These are phyloP conservation scores for Eledone cirrhosa DNA, from an alignment of 2,888 invertebrate genomes.

Conservation along the genomic window DNA sequence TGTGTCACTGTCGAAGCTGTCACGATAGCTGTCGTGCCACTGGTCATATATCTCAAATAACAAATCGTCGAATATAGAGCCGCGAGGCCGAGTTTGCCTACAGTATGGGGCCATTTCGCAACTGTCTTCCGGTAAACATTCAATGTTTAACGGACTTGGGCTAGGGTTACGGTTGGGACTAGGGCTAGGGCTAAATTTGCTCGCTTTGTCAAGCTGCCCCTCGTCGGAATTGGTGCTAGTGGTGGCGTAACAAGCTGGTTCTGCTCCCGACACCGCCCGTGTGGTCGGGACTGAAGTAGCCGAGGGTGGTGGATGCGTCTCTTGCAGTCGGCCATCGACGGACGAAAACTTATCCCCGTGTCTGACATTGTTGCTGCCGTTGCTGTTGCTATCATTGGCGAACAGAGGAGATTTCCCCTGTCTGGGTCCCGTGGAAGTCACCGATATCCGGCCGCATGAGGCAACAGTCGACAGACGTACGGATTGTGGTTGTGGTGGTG, in stretches of 20 bases:
- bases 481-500: too few relatives aligned
- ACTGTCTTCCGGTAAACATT: background rate
- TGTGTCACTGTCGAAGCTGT: constrained; percentile 65
- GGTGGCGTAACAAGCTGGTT: background rate
- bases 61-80: constrained; percentile 63
- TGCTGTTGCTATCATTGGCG: too few relatives aligned
- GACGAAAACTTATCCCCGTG: background rate
- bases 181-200: too few relatives aligned
- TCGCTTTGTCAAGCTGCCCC: too few relatives aligned
- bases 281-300: background rate
- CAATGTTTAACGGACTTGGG: too few relatives aligned
- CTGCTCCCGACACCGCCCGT: background rate
- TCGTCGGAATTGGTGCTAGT: background rate
- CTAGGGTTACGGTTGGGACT: too few relatives aligned
- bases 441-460: too few relatives aligned
- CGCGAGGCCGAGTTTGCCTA: constrained; percentile 39
- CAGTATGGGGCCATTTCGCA: constrained; percentile 8
- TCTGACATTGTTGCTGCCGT: background rate
- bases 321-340: background rate
- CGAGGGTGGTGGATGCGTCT: too few relatives aligned
- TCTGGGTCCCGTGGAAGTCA: too few relatives aligned
- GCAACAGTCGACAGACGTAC: too few relatives aligned
- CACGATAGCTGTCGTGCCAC: constrained; percentile 56
- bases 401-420: too few relatives aligned
- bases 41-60: constrained; percentile 64